Evolutionary conservation across 2,888 invertebrate genomes (phyloP).

Genomic region (Torymus tubicola): DNA sequence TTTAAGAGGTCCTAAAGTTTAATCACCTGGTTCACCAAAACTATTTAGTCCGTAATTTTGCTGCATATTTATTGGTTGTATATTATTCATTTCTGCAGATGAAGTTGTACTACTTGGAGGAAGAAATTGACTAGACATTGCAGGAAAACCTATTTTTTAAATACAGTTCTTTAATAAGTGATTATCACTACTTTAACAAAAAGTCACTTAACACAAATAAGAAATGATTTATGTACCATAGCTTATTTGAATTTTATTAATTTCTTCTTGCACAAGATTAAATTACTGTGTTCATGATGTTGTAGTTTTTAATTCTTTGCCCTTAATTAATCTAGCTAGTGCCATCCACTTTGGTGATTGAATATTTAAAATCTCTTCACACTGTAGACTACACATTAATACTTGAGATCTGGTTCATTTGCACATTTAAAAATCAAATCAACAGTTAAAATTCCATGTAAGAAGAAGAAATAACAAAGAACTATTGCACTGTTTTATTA

Average conservation of each 20-base stretch:
- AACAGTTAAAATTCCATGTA: conserved; percentile 4
- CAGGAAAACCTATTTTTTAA: conserved; percentile 35
- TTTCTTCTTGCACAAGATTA: conserved; percentile 50
- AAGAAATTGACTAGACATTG: conserved; percentile 57
- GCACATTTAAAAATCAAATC: not conserved
- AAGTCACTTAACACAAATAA: not conserved
- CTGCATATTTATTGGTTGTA: conserved; percentile 52
- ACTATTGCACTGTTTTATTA: not conserved
- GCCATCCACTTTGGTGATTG: conserved; percentile 52
- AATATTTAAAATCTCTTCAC: conserved; percentile 49
- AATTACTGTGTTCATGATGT: conserved; percentile 52
- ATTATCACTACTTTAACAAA: not conserved
- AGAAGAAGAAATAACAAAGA: not conserved
- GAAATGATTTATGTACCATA: conserved; percentile 39
- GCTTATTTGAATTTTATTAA: conserved; percentile 55
- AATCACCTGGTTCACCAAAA: conserved; percentile 56
- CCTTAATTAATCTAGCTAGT: conserved; percentile 51
- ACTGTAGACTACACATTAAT: conserved; percentile 30
- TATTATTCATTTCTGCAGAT: conserved; percentile 51
- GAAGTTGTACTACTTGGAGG: conserved; percentile 57
- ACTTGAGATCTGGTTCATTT: conserved; percentile 35
- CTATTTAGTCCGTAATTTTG: conserved; percentile 55
- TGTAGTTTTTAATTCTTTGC: conserved; percentile 54
- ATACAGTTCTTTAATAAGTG: conserved; percentile 7
- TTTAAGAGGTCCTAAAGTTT: not conserved